Conservation (phyloP, 1,140 invertebrate species). For the Ridgeia piscesae region DNA sequence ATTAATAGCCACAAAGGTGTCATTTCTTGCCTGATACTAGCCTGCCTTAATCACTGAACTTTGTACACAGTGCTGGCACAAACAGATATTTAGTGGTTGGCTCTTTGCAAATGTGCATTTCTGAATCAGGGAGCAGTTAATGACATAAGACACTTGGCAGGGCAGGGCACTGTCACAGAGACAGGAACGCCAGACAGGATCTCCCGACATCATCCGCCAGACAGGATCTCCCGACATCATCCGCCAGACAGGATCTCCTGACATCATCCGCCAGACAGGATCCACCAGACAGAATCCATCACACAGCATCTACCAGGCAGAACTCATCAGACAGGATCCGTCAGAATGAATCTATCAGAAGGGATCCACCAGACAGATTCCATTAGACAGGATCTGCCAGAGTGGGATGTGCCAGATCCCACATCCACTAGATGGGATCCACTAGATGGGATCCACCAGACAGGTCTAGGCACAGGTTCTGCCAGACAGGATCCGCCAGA, state of each 20-base stretch:
- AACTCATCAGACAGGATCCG: no score
- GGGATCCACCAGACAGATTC: no score
- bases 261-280: not conserved
- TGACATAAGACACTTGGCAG: not conserved
- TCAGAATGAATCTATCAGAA: not conserved
- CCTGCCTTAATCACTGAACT: not conserved
- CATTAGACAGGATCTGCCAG: not conserved
- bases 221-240: not conserved
- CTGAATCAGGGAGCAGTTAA: not conserved
- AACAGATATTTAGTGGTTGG: slow-evolving; percentile 1
- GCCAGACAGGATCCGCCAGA: not conserved
- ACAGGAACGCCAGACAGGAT: no score
- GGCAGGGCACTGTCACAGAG: no score
- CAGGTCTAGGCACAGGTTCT: not conserved
- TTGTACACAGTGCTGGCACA: not conserved
- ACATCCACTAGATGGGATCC: not conserved
- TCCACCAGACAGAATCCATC: not conserved
- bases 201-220: not conserved
- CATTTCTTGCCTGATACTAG: not conserved
- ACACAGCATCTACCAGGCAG: no score
- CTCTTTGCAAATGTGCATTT: not conserved
- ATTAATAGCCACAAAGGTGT: slow-evolving; percentile 5
- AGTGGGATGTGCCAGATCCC: no score
- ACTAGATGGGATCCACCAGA: not conserved
- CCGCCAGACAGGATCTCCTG: not conserved